These are phyloP conservation scores for Eufriesea mexicana DNA, from an alignment of 1,140 invertebrate genomes.

Conservation along the genomic window DNA sequence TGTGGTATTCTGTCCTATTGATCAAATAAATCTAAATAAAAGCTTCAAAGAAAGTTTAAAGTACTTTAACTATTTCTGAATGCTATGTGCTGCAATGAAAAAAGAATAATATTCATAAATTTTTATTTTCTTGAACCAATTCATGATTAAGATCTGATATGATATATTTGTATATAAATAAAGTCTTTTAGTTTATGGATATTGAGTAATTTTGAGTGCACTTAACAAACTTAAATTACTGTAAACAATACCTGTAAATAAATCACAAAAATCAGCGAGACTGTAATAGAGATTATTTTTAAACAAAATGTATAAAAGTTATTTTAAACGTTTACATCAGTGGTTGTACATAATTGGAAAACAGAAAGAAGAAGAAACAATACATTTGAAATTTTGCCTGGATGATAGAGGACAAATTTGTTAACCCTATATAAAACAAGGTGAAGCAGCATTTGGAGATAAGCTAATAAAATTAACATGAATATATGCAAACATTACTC, in stretches of 20 bases:
- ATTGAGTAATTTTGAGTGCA: conserved; percentile 51
- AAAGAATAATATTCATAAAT: conserved; percentile 38
- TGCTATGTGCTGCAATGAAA: conserved; percentile 33
- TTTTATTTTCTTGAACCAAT: conserved; percentile 60
- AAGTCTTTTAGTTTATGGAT: conserved; percentile 55
- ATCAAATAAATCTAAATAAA: conserved; percentile 42
- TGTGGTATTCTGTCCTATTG: conserved; percentile 49
- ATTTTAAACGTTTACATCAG: conserved; percentile 71
- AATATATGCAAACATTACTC: neutral
- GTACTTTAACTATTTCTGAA: conserved; percentile 51
- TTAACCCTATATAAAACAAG: conserved; percentile 78
- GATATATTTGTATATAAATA: conserved; percentile 49
- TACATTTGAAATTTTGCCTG: conserved; percentile 71
- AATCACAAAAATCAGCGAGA: conserved; percentile 44
- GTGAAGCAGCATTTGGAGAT: conserved; percentile 52
- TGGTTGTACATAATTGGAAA: conserved; percentile 68
- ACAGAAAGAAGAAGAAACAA: conserved; percentile 61
- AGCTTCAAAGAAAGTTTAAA: conserved; percentile 46
- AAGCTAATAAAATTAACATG: neutral
- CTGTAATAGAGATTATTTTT: conserved; percentile 53
- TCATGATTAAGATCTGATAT: conserved; percentile 48
- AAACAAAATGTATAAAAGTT: conserved; percentile 75
- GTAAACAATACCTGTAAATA: conserved; percentile 55
- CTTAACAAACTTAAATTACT: conserved; percentile 45
- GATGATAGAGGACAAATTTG: conserved; percentile 78